phyloP scores from a whole-genome alignment of 2,888 invertebrate genomes.

The Ceriagrion tenellum region DNA sequence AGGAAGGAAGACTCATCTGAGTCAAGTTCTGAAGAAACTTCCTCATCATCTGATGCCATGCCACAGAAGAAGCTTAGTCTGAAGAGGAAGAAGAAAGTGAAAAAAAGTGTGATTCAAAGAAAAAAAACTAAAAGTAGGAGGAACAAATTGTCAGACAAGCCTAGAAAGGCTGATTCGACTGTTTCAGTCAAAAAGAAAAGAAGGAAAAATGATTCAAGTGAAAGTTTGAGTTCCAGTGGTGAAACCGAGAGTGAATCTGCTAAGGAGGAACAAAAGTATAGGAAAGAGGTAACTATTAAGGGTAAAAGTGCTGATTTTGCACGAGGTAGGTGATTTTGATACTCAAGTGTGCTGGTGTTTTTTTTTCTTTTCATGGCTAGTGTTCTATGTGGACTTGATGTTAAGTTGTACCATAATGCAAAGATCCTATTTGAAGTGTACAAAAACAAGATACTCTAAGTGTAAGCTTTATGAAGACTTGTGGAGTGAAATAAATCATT shows the following conservation, averaged over 20 bases:
- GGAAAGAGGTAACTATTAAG: not conserved
- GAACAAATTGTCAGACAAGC: not conserved
- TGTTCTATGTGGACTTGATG: not conserved
- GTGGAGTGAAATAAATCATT: not conserved
- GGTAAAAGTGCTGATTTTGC: not conserved
- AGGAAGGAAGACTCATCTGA: slow-evolving; percentile 7
- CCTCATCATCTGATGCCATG: not conserved
- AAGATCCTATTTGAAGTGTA: not conserved
- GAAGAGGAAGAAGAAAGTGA: slow-evolving; percentile 13
- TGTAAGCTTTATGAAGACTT: not conserved
- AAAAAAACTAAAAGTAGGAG: slow-evolving; percentile 13
- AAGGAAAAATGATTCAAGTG: slow-evolving; percentile 18
- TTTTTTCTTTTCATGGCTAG: not conserved
- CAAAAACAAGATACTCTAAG: not conserved
- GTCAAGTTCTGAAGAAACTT: slow-evolving; percentile 48
- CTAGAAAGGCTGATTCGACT: not conserved
- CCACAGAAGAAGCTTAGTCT: not conserved
- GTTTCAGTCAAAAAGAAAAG: slow-evolving; percentile 41
- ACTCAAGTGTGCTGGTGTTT: not conserved
- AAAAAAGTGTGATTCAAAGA: not conserved
- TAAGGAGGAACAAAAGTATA: not conserved
- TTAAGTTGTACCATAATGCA: not conserved
- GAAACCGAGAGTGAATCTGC: slow-evolving; percentile 47
- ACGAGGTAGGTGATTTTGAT: slow-evolving; percentile 25
- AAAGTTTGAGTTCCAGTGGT: slow-evolving; percentile 38